A percentile compares a stretch with the other conserved stretches of the same genome.
phyloP scores from a whole-genome alignment of 2,888 invertebrate genomes.

The Trachelus tabidus region DNA sequence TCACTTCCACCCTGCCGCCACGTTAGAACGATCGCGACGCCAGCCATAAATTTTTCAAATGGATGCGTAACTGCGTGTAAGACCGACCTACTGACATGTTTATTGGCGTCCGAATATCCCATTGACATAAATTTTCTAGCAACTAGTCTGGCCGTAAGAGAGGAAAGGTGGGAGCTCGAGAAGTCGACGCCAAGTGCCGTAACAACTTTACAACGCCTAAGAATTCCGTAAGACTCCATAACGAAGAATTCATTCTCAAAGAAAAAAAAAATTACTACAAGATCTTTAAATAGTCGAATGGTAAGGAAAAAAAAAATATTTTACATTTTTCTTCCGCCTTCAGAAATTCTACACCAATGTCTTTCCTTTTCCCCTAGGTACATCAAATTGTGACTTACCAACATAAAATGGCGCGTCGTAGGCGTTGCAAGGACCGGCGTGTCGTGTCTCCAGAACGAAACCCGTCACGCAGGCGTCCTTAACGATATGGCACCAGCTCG shows the following conservation, averaged over 20 bases:
- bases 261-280: background rate
- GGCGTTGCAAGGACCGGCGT: conserved; percentile 73
- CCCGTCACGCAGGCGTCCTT: conserved; percentile 81
- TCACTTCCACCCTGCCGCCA: background rate
- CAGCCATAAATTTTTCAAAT: conserved; percentile 3
- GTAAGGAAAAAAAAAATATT: background rate
- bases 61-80: conserved; percentile 3
- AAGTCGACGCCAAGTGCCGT: too few relatives aligned
- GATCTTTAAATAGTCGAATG: background rate
- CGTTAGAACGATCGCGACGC: background rate
- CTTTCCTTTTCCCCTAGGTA: background rate
- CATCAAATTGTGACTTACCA: conserved; percentile 26
- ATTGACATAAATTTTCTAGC: conserved; percentile 4
- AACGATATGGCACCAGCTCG: conserved; percentile 83
- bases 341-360: too few relatives aligned
- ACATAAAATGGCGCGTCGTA: conserved; percentile 49
- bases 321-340: too few relatives aligned
- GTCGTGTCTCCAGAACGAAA: conserved; percentile 77
- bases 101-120: background rate
- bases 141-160: conserved; percentile 1
- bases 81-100: conserved; percentile 6
- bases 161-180: too few relatives aligned
- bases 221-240: background rate
- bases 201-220: background rate
- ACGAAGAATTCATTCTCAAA: too few relatives aligned